A percentile compares a stretch with the other conserved stretches of the same genome.
phyloP scores from a whole-genome alignment of 2,797 vertebrate genomes.

The Rhadinocentrus ornatus region DNA sequence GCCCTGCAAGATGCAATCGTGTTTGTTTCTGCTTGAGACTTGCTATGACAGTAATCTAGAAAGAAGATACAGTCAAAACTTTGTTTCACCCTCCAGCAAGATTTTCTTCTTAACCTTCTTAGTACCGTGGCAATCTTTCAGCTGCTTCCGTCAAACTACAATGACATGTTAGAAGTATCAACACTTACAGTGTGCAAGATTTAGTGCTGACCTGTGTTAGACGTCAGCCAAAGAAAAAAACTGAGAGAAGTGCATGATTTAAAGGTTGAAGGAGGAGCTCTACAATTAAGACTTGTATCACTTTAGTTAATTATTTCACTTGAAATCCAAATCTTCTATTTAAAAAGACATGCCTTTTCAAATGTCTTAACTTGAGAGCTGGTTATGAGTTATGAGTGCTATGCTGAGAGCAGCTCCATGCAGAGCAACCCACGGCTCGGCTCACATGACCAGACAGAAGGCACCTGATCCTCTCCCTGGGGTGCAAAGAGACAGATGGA shows the following conservation, averaged over 20 bases:
- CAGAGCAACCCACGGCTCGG: slow-evolving; percentile 50
- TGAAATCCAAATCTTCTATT: not conserved
- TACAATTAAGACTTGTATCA: not conserved
- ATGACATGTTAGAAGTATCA: not conserved
- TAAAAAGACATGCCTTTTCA: not conserved
- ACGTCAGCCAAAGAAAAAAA: slow-evolving; percentile 11
- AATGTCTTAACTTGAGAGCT: slow-evolving; percentile 3
- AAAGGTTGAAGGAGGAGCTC: not conserved
- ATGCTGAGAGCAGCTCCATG: slow-evolving; percentile 39
- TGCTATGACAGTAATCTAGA: not conserved
- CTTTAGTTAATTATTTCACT: not conserved
- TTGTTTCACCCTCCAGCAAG: slow-evolving; percentile 14
- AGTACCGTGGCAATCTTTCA: slow-evolving; percentile 2
- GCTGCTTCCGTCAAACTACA: slow-evolving; percentile 2
- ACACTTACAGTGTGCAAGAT: not conserved
- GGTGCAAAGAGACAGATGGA: slow-evolving; percentile 76
- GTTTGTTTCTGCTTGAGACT: slow-evolving; percentile 20
- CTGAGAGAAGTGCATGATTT: slow-evolving; percentile 5
- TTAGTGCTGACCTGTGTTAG: slow-evolving; percentile 11
- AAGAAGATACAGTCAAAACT: slow-evolving; percentile 1
- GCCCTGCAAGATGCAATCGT: slow-evolving; percentile 31
- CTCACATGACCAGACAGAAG: slow-evolving; percentile 74
- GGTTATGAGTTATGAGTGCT: slow-evolving; percentile 36
- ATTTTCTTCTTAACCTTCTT: slow-evolving; percentile 10
- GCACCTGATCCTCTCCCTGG: slow-evolving; percentile 78